Conservation (phyloP, 2,888 invertebrate genomes). For the Pyrocoelia pectoralis region DNA sequence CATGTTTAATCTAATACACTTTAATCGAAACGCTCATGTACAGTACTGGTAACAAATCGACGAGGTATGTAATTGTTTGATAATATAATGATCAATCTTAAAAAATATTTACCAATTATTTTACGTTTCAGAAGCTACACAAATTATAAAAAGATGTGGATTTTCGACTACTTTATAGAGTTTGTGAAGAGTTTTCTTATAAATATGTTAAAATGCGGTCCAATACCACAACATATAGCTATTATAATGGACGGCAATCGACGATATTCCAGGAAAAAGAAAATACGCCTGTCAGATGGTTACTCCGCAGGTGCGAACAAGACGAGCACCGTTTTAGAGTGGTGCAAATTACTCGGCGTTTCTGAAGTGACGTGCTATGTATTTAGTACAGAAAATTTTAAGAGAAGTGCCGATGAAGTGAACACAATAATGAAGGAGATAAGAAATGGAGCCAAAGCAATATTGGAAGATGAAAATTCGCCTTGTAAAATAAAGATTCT, state of each 20-base stretch:
- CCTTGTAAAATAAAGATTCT: conserved; percentile 79
- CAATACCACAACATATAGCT: conserved; percentile 90
- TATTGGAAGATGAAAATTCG: conserved; percentile 64
- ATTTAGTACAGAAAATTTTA: conserved; percentile 99
- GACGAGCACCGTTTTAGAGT: conserved; percentile 77
- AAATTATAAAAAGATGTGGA: no score
- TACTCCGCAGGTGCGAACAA: conserved; percentile 87
- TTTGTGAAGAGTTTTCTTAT: conserved; percentile 74
- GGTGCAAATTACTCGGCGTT: conserved; percentile 90
- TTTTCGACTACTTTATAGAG: no score
- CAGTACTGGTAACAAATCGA: no score
- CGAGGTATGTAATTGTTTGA: no score
- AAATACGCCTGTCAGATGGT: conserved; percentile 79
- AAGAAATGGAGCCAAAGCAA: conserved; percentile 80
- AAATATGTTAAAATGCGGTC: conserved; percentile 79
- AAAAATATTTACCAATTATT: no score
- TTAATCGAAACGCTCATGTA: no score
- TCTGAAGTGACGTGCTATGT: conserved; percentile 97
- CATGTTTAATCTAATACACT: no score
- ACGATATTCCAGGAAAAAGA: conserved; percentile 84
- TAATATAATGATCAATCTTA: no score
- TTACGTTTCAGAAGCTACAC: no score
- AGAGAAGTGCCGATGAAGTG: conserved; percentile 89
- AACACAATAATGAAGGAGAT: conserved; percentile 87
- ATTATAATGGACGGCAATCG: conserved; percentile 99